Conservation (phyloP, 2,888 invertebrate genomes). For the Callimorpha dominula region DNA sequence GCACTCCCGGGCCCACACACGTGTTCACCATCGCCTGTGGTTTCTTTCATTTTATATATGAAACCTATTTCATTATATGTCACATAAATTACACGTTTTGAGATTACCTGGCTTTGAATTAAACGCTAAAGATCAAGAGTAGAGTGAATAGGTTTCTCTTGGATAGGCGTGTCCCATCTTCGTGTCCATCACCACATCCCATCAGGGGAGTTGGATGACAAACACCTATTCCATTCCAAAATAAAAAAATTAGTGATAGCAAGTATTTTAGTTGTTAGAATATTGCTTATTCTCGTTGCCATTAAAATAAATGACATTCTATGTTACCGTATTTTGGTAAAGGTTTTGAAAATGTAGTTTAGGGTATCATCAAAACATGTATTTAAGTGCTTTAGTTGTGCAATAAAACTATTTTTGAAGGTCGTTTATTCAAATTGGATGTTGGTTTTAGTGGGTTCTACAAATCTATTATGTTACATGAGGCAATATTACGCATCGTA, state of each 20-base stretch:
- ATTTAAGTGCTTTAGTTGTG: background rate
- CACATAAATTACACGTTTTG: background rate
- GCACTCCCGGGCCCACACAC: conserved; percentile 5
- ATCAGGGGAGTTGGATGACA: too few relatives aligned
- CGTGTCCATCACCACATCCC: too few relatives aligned
- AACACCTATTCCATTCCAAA: too few relatives aligned
- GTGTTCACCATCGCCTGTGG: background rate
- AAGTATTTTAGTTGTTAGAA: too few relatives aligned
- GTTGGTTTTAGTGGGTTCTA: background rate
- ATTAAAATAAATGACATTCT: background rate
- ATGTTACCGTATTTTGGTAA: background rate
- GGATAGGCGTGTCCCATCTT: too few relatives aligned
- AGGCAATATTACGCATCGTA: too few relatives aligned
- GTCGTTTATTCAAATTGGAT: background rate
- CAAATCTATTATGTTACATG: too few relatives aligned
- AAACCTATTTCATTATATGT: background rate
- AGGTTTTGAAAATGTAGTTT: background rate
- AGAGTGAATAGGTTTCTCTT: too few relatives aligned
- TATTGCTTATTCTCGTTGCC: too few relatives aligned
- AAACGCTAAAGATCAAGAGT: too few relatives aligned
- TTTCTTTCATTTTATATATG: background rate
- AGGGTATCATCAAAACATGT: background rate
- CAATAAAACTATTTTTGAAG: background rate
- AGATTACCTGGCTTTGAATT: background rate
- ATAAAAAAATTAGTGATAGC: too few relatives aligned